Base-by-base conservation (phyloP, 2,888 invertebrate genomes). In the Mantis religiosa region DNA sequence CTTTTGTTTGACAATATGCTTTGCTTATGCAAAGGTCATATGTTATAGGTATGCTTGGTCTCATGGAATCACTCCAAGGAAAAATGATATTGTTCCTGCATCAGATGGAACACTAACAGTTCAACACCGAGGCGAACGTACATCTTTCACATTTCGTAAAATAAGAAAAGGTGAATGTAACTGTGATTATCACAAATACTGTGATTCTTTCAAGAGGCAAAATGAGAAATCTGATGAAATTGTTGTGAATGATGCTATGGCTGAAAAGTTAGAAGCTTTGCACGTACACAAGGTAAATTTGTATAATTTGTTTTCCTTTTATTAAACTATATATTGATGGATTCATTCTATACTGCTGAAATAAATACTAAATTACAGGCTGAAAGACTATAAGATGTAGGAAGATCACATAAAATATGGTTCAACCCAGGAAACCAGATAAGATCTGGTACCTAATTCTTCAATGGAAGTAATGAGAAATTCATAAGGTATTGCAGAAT, bases 111-210 rank as follows among this genome's bases (percentile, higher is more conserved):
- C 95, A 6, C 92, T 96, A 41, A 96, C 95, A 8, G 93, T 94
- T 6, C 92, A 93, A 86, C 92, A 93, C 89, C 94, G 97, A 84
- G 92, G 92, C n/a, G 93, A 93, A 0, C 94, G 99, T 89, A 95
- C 96, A 87, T 99, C 99, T 0, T 96, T 98, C 86, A 99, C 99
- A 2, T 99, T 99, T 93, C 94, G 99, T 82, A 95, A 95, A 92
- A 92, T 94, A 84, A 92, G 94, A 92, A 94, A 41, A 90, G 93
- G 92, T 91, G 94, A 94, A 4, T 98, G 98, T 91, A 91, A 93
- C 82, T 98, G 98, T 92, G 90, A 89, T 0, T 97, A 94, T 92
- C 94, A 94, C 84, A 93, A 94, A 3, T 93, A 96, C 47, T 98
- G 98, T 92, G 97, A 98, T 93, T 95, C 95, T 12, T 92, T 93